Evolutionary conservation across 2,797 vertebrate genomes (phyloP).

Genomic region (Leucoraja ocellata): DNA sequence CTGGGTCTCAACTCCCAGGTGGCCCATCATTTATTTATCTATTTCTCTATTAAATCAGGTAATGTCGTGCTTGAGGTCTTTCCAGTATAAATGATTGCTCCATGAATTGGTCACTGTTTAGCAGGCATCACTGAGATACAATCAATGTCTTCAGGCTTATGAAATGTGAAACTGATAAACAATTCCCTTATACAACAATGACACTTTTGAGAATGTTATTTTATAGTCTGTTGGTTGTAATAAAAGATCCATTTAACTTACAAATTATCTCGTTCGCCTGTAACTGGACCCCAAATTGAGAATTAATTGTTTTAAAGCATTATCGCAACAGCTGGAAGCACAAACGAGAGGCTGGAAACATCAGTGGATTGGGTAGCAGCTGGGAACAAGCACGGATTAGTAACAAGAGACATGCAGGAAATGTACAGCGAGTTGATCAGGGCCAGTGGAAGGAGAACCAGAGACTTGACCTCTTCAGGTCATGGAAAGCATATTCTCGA

Average conservation of each 20-base stretch:
- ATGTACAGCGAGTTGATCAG: too few species aligned
- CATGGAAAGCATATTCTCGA: too few species aligned
- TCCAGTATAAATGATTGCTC: background rate
- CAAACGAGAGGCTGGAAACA: background rate
- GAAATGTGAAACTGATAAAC: background rate
- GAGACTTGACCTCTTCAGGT: too few species aligned
- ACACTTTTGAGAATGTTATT: background rate
- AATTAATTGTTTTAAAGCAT: background rate
- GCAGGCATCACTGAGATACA: background rate
- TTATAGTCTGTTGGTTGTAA: background rate
- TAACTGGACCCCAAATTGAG: background rate
- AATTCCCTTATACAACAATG: background rate
- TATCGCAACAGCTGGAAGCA: background rate
- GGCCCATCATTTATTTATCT: background rate
- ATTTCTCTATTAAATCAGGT: background rate
- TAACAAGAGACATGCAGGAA: too few species aligned
- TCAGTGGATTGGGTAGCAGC: too few species aligned
- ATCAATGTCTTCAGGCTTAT: background rate
- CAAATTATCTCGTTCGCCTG: background rate
- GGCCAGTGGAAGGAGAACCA: too few species aligned
- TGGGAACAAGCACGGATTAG: too few species aligned
- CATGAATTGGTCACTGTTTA: background rate
- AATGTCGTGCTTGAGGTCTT: background rate
- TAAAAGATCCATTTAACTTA: background rate
- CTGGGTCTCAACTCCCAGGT: too few species aligned